Conservation (phyloP, 2,797 vertebrate genomes). For the Sarcoramphus papa region DNA sequence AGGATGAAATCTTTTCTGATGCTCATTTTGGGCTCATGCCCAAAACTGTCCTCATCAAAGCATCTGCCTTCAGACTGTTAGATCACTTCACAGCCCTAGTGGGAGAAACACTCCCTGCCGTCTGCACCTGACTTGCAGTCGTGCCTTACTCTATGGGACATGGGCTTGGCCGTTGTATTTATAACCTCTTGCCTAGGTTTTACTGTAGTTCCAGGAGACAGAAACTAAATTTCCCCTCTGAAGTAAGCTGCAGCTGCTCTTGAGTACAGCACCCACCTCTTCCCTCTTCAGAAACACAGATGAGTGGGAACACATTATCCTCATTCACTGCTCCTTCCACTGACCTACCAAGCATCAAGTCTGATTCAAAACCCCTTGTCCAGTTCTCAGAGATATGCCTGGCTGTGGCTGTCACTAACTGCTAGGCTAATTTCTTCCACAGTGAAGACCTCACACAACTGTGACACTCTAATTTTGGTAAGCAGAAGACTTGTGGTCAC, state of each 20-base stretch:
- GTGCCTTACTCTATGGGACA: neutral
- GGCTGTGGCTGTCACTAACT: neutral
- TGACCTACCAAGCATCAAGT: neutral
- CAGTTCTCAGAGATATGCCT: neutral
- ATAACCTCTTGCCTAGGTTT: neutral
- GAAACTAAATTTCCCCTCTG: neutral
- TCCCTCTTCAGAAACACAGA: neutral
- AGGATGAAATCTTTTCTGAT: neutral
- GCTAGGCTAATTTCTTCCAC: neutral
- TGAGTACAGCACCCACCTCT: neutral
- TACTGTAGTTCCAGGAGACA: neutral
- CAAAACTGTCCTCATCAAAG: neutral
- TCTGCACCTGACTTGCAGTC: neutral
- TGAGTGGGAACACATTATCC: neutral
- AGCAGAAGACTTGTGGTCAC: neutral
- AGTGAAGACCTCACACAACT: neutral
- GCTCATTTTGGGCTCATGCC: neutral
- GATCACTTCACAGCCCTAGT: neutral
- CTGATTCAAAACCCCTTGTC: neutral
- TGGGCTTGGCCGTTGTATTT: neutral
- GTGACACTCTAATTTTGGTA: neutral
- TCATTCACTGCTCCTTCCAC: neutral
- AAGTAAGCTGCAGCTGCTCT: neutral
- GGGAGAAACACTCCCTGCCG: neutral
- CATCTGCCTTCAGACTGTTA: neutral